Base-by-base conservation (phyloP, 2,888 invertebrate species). In the Aromia moschata region DNA sequence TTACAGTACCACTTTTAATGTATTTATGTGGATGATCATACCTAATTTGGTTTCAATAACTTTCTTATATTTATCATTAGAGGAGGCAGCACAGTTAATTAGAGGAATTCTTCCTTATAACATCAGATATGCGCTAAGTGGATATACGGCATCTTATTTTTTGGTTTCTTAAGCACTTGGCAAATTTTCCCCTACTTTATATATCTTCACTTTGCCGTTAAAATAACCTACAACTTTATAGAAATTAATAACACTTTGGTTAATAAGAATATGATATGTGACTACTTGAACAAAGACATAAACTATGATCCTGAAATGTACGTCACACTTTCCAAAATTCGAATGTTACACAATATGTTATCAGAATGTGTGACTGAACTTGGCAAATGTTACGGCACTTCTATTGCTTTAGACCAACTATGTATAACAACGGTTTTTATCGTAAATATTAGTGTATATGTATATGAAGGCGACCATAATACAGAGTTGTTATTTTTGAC, bases 381-480 rank as follows among this genome's bases (percentile, higher is more conserved):
- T 45, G 67, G 69, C 4, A 58, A 65, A 11, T 59, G 62, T 30
- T 73, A 64, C 49, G 73, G 73, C 9, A 65, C 60, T 37, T 71
- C 68, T 25, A 52, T 73, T 56, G 73, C 73, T n/a, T 43, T 67
- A 2, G 70, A 71, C 60, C 69, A 70, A 37, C 36, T 71, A 0
- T 67, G 58, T 45, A 40, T 67, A 9, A 71, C 67, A 17, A 45
- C 56, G 2, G 65, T 71, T 64, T 58, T 69, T 12, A 64, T 71
- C 10, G 37, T 67, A 2, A 73, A 70, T 54, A 47, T 70, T n/a
- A 67, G 63, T 17, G 60, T 63, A 9, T 60, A 63, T 53, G 53
- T 69, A 14, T 60, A 60, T 25, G 43, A 47, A 9, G 20, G 17
- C 4, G 37, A 43, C 1, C 45, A 59, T 12, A 57, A 67, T 20